Percentiles rank a stretch among this genome's conserved stretches.
These are phyloP conservation scores for Dasyurus viverrinus DNA, from an alignment of 2,113 vertebrate genomes.

Conservation along the genomic window DNA sequence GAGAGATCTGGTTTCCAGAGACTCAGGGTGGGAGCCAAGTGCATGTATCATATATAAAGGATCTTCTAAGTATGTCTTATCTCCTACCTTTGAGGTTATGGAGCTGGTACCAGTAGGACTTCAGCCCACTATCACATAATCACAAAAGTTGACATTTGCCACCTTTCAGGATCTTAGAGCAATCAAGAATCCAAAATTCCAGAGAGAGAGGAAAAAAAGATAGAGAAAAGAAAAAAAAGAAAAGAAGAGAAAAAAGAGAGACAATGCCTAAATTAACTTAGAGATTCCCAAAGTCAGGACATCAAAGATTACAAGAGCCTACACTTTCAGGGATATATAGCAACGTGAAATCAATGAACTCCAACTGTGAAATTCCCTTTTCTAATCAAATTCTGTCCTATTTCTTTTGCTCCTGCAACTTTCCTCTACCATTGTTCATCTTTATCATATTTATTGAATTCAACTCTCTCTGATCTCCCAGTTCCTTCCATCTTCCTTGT, in stretches of 20 bases:
- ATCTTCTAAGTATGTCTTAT: neutral
- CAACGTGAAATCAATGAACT: neutral
- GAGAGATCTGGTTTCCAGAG: neutral
- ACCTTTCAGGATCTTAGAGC: neutral
- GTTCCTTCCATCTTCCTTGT: neutral
- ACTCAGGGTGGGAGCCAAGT: neutral
- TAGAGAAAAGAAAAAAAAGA: no score
- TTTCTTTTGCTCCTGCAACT: neutral
- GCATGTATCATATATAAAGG: neutral
- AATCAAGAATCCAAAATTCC: neutral
- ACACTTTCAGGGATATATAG: neutral
- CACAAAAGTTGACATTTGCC: neutral
- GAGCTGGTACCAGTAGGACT: neutral
- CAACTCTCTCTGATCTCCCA: neutral
- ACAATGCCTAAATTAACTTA: neutral
- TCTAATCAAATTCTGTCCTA: neutral
- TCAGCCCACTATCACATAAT: neutral
- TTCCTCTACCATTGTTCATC: neutral
- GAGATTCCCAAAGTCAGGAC: neutral
- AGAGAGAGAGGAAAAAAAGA: neutral
- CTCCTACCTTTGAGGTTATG: neutral
- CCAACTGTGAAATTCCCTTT: neutral
- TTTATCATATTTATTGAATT: neutral
- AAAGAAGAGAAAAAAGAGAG: no score
- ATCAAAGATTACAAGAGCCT: neutral